Evolutionary conservation across 2,113 vertebrate species (phyloP).

Genomic region (Oncorhynchus mykiss): DNA sequence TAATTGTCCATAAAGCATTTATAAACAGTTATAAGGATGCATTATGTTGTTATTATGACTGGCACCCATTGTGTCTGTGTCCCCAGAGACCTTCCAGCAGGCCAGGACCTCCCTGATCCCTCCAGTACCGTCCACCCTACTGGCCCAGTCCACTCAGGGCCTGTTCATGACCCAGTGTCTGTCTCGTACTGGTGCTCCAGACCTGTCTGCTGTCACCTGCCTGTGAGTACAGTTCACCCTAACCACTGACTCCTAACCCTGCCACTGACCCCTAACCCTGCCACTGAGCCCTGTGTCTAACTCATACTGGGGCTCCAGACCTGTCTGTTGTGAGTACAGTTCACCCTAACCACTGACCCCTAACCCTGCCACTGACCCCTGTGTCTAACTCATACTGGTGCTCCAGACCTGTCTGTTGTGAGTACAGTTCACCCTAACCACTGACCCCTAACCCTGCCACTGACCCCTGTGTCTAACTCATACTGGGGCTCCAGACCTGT

Average conservation of each 20-base stretch:
- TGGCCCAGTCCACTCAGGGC: constrained; percentile 63
- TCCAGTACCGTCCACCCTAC: constrained; percentile 70
- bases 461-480: too few relatives aligned
- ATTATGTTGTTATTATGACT: too few relatives aligned
- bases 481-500: too few relatives aligned
- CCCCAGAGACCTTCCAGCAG: constrained; percentile 72
- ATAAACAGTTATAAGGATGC: too few relatives aligned
- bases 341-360: too few relatives aligned
- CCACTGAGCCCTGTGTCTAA: constrained; percentile 52
- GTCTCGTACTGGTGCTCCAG: constrained; percentile 34
- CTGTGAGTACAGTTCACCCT: constrained; percentile 71
- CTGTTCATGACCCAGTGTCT: constrained; percentile 68
- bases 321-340: constrained; percentile 57
- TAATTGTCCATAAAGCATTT: too few relatives aligned
- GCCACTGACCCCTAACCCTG: background rate
- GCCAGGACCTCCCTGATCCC: constrained; percentile 70
- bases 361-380: too few relatives aligned
- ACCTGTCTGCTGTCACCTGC: constrained; percentile 68
- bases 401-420: too few relatives aligned
- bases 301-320: constrained; percentile 47
- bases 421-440: too few relatives aligned
- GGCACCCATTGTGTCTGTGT: background rate
- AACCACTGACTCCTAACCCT: constrained; percentile 27
- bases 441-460: too few relatives aligned
- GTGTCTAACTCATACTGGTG: too few relatives aligned